A percentile compares a stretch with the other conserved stretches of the same genome.
Conservation (phyloP, 2,888 invertebrate species). For the Macroteleia sp. region DNA sequence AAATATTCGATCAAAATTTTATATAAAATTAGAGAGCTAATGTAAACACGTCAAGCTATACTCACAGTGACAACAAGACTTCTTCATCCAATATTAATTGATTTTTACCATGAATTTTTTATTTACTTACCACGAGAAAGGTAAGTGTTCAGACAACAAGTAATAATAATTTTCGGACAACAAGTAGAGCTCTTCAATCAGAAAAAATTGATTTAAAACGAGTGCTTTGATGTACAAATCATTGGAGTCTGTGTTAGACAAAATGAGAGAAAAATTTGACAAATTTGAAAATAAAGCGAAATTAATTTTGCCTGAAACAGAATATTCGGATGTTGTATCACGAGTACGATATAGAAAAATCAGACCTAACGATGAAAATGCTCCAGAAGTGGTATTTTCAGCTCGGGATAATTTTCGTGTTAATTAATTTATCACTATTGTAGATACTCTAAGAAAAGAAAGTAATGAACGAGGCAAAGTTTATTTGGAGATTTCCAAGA, state of each 20-base stretch:
- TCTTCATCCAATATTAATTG: too few species aligned
- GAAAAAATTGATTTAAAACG: too few species aligned
- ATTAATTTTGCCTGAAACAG: constrained; percentile 22
- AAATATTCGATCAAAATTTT: too few species aligned
- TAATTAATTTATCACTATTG: constrained; percentile 13
- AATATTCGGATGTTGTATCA: constrained; percentile 15
- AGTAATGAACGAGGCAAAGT: constrained; percentile 21
- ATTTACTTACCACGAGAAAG: too few species aligned
- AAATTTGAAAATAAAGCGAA: constrained; percentile 29
- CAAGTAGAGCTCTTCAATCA: too few species aligned
- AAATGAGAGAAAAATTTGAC: constrained; percentile 18
- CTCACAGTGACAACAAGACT: too few species aligned
- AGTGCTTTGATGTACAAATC: neutral
- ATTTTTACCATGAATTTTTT: too few species aligned
- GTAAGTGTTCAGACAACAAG: too few species aligned
- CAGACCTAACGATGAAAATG: constrained; percentile 34
- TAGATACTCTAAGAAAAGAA: constrained; percentile 20
- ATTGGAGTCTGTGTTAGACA: constrained; percentile 7
- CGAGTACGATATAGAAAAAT: constrained; percentile 17
- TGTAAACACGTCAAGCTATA: too few species aligned
- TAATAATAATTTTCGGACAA: too few species aligned
- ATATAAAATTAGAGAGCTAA: too few species aligned
- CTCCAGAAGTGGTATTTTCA: constrained; percentile 13
- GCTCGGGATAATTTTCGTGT: constrained; percentile 28
- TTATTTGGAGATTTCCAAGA: constrained; percentile 3